A percentile compares a stretch with the other conserved stretches of the same genome.
phyloP scores from a whole-genome alignment of 2,113 vertebrate species.

The Malurus cyaneus region DNA sequence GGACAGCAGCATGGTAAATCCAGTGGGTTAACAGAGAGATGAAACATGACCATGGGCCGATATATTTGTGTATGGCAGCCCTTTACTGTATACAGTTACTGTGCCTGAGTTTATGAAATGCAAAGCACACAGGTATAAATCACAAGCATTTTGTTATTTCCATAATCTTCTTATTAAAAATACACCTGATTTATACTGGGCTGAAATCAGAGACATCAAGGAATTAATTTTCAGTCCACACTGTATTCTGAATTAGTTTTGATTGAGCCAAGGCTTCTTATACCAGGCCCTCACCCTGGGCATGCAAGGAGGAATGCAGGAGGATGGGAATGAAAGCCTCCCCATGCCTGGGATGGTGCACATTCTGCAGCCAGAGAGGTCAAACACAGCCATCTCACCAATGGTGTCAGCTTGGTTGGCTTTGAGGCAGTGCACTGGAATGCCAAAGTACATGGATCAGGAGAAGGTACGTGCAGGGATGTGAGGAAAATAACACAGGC shows the following conservation, averaged over 20 bases:
- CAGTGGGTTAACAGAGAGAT: background rate
- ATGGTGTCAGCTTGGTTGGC: background rate
- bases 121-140: background rate
- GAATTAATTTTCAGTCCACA: background rate
- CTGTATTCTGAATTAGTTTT: background rate
- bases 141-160: background rate
- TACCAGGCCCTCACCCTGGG: background rate
- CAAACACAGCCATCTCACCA: background rate
- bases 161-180: background rate
- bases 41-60: background rate
- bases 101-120: background rate
- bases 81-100: fast-evolving
- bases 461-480: background rate
- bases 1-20: background rate
- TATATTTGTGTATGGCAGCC: background rate
- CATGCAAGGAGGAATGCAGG: background rate
- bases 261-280: background rate
- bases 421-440: background rate
- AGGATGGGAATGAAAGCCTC: background rate
- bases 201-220: background rate
- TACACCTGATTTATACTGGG: background rate
- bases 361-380: background rate
- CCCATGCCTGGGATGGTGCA: background rate
- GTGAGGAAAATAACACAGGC: background rate
- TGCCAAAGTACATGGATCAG: background rate